Percentiles rank a stretch among this genome's conserved stretches.
Conservation (phyloP, 2,797 vertebrate genomes). For the Anguilla pacifica region DNA sequence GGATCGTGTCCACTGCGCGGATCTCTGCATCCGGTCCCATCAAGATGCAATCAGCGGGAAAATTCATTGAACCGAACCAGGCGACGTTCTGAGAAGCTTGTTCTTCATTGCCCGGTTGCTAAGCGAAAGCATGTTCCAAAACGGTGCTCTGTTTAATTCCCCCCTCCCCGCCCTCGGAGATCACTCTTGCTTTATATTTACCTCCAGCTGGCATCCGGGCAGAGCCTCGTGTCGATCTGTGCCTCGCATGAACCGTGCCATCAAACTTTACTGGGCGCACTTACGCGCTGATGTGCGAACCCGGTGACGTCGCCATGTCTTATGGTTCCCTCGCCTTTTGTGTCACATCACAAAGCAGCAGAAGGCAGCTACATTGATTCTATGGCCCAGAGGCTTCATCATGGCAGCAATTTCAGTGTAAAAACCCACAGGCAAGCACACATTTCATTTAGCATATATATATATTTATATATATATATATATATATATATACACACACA, state of each 20-base stretch:
- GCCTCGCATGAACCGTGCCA: not conserved
- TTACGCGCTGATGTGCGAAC: not conserved
- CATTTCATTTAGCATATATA: no score
- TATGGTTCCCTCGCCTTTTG: no score
- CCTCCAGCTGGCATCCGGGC: not conserved
- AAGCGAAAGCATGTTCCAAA: not conserved
- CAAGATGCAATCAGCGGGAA: not conserved
- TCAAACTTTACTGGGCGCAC: not conserved
- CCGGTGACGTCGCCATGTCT: no score
- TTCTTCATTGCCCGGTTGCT: not conserved
- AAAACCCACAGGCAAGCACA: no score
- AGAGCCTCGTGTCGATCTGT: not conserved
- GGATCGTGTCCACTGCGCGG: not conserved
- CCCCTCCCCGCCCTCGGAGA: not conserved
- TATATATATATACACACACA: no score
- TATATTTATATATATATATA: no score
- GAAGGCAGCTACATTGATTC: no score
- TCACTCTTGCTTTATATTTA: not conserved
- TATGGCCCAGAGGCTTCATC: no score
- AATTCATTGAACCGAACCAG: not conserved
- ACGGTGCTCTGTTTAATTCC: not conserved
- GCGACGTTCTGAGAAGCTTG: not conserved
- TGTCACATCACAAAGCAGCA: no score
- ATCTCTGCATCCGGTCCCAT: not conserved
- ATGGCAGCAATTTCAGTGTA: no score